phyloP scores from a whole-genome alignment of 1,140 invertebrate genomes.

The Panonychus citri region DNA sequence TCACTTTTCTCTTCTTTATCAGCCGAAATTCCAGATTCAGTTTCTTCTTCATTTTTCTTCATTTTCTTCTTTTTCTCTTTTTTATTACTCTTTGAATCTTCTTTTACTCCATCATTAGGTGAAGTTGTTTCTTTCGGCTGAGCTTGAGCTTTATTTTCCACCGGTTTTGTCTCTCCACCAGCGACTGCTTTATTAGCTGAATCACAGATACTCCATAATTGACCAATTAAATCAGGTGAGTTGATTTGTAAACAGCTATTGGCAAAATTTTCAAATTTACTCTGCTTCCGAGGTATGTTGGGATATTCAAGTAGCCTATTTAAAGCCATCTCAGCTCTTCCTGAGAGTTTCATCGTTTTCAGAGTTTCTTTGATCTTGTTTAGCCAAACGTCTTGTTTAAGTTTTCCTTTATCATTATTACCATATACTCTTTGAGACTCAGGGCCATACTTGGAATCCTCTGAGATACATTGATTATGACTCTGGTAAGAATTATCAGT shows the following conservation, averaged over 20 bases:
- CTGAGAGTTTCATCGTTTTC: background rate
- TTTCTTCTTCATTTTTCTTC: background rate
- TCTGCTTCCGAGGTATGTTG: slow-evolving; percentile 76
- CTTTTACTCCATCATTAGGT: background rate
- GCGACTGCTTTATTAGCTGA: background rate
- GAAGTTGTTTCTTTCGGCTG: background rate
- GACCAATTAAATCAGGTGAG: background rate
- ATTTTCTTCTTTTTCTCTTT: background rate
- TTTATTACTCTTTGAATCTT: background rate
- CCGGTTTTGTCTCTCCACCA: background rate
- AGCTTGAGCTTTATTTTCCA: background rate
- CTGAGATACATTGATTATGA: slow-evolving; percentile 75
- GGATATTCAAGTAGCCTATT: slow-evolving; percentile 37
- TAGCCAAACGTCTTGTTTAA: background rate
- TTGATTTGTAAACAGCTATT: slow-evolving; percentile 21
- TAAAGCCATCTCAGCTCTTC: slow-evolving; percentile 8
- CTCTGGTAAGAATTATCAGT: slow-evolving; percentile 48
- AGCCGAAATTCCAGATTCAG: background rate
- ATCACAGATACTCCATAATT: background rate
- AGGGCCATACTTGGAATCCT: slow-evolving; percentile 60
- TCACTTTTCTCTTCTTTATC: background rate
- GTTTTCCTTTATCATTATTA: slow-evolving; percentile 27
- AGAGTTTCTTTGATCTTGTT: background rate
- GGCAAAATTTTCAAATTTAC: slow-evolving; percentile 44
- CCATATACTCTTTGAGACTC: slow-evolving; percentile 36